Percentiles rank a stretch among this genome's conserved stretches.
phyloP scores from a whole-genome alignment of 2,888 invertebrate species.

The Zonitis immaculata region DNA sequence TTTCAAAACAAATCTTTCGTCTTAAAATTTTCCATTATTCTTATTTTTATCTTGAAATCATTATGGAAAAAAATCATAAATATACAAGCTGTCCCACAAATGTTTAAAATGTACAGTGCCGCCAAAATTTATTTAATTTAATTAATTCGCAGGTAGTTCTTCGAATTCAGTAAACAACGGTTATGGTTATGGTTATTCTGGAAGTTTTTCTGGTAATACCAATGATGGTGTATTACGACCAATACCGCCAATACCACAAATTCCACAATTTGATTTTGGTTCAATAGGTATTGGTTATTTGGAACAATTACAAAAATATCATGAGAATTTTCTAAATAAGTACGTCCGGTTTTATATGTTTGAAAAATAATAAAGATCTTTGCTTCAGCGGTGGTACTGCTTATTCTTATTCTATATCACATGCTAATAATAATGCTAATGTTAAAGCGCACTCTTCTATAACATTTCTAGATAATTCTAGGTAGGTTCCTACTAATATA shows the following conservation, averaged over 20 bases:
- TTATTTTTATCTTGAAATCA: too few species aligned
- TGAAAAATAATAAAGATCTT: slow-evolving; percentile 7
- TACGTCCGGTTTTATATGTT: slow-evolving; percentile 24
- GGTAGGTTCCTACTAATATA: slow-evolving; percentile 20
- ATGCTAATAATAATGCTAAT: slow-evolving; percentile 28
- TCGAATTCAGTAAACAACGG: slow-evolving; percentile 19
- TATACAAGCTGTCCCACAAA: too few species aligned
- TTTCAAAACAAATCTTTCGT: too few species aligned
- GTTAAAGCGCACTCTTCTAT: slow-evolving; percentile 36
- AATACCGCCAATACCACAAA: slow-evolving; percentile 14
- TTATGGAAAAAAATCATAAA: too few species aligned
- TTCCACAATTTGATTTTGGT: slow-evolving; percentile 30
- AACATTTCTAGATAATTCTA: slow-evolving; percentile 19
- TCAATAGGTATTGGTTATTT: slow-evolving; percentile 30
- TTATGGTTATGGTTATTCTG: slow-evolving; percentile 32
- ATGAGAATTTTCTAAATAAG: slow-evolving; percentile 37
- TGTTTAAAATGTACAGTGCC: too few species aligned
- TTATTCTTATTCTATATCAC: slow-evolving; percentile 33
- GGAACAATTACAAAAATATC: slow-evolving; percentile 33
- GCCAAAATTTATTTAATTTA: too few species aligned
- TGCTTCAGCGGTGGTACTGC: slow-evolving; percentile 28
- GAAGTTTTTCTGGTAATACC: slow-evolving; percentile 28
- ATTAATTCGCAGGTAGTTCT: slow-evolving; percentile 12
- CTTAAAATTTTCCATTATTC: too few species aligned
- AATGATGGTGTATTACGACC: slow-evolving; percentile 14